Conservation (phyloP, 2,113 vertebrate genomes). For the Blennius ocellaris region DNA sequence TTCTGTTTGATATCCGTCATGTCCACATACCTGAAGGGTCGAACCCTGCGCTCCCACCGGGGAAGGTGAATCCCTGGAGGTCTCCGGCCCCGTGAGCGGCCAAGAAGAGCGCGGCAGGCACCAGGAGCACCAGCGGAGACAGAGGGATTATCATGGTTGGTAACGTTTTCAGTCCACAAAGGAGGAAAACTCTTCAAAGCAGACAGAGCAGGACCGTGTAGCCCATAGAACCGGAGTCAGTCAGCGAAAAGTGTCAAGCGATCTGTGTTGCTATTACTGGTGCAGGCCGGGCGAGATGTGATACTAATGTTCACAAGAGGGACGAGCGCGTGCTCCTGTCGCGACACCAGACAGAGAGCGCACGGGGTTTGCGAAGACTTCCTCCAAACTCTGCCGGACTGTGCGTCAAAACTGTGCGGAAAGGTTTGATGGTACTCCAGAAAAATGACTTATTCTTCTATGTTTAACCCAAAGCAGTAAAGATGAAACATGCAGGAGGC, state of each 20-base stretch:
- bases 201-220: conserved; percentile 10
- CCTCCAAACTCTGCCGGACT: neutral
- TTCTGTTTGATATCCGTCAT: neutral
- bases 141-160: conserved; percentile 50
- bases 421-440: neutral
- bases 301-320: conserved; percentile 37
- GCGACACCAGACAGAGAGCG: neutral
- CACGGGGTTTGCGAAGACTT: neutral
- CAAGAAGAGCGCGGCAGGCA: conserved; percentile 56
- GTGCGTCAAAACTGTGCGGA: conserved; percentile 37
- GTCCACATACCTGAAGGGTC: conserved; percentile 64
- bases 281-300: conserved; percentile 51
- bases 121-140: conserved; percentile 43
- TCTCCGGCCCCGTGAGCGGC: conserved; percentile 59
- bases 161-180: conserved; percentile 2
- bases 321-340: neutral
- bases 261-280: conserved; percentile 72
- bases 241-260: conserved; percentile 49
- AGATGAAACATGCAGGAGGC: conserved; percentile 3
- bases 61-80: conserved; percentile 49
- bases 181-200: conserved; percentile 9
- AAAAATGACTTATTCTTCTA: neutral
- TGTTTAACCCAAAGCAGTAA: conserved; percentile 8
- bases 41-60: conserved; percentile 41
- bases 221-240: conserved; percentile 23